Evolutionary conservation across 2,797 vertebrate genomes (phyloP).

Genomic region (Gadopsis bispinosus): DNA sequence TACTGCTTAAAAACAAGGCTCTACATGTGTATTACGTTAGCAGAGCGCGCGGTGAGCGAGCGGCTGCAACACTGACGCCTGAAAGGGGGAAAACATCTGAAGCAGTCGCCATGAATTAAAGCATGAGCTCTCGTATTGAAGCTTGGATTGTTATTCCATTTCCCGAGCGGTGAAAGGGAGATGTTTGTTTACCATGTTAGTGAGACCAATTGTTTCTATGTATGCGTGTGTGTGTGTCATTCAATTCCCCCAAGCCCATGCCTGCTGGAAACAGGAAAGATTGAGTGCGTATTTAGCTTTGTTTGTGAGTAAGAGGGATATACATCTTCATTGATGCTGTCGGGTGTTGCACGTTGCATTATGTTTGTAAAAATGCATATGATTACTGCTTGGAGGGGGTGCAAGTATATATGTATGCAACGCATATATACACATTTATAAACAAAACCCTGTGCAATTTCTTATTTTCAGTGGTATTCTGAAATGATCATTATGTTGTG

Average conservation of each 20-base stretch:
- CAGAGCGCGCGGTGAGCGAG: constrained; percentile 28
- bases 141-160: constrained; percentile 56
- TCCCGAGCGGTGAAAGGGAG: constrained; percentile 27
- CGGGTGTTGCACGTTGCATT: constrained; percentile 27
- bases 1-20: constrained; percentile 69
- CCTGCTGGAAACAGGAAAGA: constrained; percentile 24
- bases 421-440: neutral
- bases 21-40: constrained; percentile 65
- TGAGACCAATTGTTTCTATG: neutral
- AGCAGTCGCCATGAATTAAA: constrained; percentile 53
- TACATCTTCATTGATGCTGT: constrained; percentile 36
- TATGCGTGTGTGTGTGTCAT: constrained; percentile 20
- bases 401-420: neutral
- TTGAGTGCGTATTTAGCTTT: constrained; percentile 29
- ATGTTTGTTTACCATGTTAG: constrained; percentile 44
- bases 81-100: constrained; percentile 24
- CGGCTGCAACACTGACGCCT: neutral
- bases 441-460: neutral
- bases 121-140: constrained; percentile 42
- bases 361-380: constrained; percentile 23
- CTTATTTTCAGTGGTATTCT: neutral
- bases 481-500: constrained; percentile 23
- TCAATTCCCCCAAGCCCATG: constrained; percentile 22
- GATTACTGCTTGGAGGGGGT: neutral
- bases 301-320: constrained; percentile 32